Conservation (phyloP, 2,797 vertebrate species). For the Schizopygopsis pylzovi region DNA sequence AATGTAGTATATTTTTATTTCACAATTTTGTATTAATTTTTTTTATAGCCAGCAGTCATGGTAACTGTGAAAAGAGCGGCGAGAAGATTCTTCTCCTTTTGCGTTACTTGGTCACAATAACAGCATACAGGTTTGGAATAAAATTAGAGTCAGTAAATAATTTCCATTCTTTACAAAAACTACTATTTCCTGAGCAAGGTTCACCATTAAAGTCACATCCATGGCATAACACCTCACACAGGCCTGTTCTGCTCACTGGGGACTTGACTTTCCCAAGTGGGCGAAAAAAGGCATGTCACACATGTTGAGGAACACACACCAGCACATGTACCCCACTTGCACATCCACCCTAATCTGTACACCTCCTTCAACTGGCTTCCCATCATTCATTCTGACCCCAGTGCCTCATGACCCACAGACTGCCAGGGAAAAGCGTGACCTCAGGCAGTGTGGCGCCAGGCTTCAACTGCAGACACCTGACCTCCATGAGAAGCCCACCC, state of each 20-base stretch:
- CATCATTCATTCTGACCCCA: conserved; percentile 59
- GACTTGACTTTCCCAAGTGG: conserved; percentile 43
- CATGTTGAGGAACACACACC: conserved; percentile 37
- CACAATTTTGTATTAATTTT: no score
- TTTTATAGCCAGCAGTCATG: conserved; percentile 12
- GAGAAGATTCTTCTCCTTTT: conserved; percentile 25
- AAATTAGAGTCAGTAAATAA: background rate
- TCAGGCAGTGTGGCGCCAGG: conserved; percentile 66
- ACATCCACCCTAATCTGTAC: conserved; percentile 56
- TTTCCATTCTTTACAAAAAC: background rate
- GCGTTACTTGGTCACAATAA: conserved; percentile 25
- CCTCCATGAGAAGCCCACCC: conserved; percentile 61
- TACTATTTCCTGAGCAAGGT: background rate
- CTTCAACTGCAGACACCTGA: conserved; percentile 66
- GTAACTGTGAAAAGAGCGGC: conserved; percentile 5
- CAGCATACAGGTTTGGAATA: background rate
- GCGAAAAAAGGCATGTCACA: conserved; percentile 40
- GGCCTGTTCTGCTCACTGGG: conserved; percentile 47
- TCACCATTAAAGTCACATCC: background rate
- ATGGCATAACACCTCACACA: conserved; percentile 49
- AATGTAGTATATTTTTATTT: background rate
- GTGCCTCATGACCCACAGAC: conserved; percentile 65
- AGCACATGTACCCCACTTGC: conserved; percentile 20
- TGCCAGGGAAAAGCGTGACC: conserved; percentile 62
- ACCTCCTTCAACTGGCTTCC: conserved; percentile 43